phyloP scores from a whole-genome alignment of 1,140 invertebrate genomes.

The Amyelois transitella region DNA sequence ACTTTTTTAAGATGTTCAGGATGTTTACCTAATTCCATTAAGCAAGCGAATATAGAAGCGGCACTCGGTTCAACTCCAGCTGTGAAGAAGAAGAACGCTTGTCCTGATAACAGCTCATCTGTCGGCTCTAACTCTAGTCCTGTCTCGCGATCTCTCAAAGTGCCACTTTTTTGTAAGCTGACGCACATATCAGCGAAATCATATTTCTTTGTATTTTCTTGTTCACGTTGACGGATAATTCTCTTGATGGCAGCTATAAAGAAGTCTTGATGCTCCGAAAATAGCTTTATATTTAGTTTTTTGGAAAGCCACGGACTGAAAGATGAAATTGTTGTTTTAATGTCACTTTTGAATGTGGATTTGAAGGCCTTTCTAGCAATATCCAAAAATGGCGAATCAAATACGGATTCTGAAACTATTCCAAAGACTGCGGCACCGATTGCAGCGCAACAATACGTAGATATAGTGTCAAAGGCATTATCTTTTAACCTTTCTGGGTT shows the following conservation, averaged over 20 bases:
- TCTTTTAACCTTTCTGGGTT: conserved; percentile 19
- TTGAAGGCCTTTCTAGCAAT: conserved; percentile 20
- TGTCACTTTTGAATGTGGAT: conserved; percentile 13
- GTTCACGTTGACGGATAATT: conserved; percentile 24
- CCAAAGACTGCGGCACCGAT: conserved; percentile 32
- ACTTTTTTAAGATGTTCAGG: conserved; percentile 57
- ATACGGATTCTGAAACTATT: conserved; percentile 20
- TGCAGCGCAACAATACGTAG: conserved; percentile 21
- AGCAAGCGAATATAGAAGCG: conserved; percentile 43
- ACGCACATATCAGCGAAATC: conserved; percentile 42
- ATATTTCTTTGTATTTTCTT: conserved; percentile 25
- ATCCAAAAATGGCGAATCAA: conserved; percentile 30
- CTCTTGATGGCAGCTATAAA: conserved; percentile 34
- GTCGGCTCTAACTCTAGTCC: conserved; percentile 35
- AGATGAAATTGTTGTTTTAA: conserved; percentile 13
- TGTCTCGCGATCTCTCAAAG: conserved; percentile 25
- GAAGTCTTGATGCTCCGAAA: conserved; percentile 12
- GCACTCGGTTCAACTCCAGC: conserved; percentile 75
- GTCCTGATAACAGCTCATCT: conserved; percentile 64
- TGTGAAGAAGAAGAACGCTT: conserved; percentile 74
- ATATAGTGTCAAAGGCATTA: neutral
- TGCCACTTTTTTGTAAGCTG: conserved; percentile 24
- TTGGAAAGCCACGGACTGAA: neutral
- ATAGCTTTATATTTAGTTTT: conserved; percentile 8
- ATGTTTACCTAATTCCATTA: conserved; percentile 55